A percentile compares a stretch with the other conserved stretches of the same genome.
Evolutionary conservation across 2,888 invertebrate species (phyloP).

Genomic region (Leucophenga montana): DNA sequence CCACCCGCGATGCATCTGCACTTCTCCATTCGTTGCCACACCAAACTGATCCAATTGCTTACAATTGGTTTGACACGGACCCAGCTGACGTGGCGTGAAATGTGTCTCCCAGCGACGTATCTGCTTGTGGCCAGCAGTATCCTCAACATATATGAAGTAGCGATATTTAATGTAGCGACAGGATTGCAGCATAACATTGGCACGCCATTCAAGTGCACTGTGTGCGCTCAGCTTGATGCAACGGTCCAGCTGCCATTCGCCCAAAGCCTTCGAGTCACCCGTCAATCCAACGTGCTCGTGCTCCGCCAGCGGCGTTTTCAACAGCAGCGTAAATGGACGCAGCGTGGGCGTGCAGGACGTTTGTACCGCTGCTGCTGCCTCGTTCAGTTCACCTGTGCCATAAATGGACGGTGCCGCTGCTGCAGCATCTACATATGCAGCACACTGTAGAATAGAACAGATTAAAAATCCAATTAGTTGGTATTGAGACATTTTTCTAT

Average conservation of each 20-base stretch:
- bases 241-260: constrained; percentile 81
- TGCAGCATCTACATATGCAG: constrained; percentile 56
- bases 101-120: constrained; percentile 70
- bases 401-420: constrained; percentile 34
- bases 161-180: constrained; percentile 74
- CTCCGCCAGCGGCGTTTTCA: constrained; percentile 74
- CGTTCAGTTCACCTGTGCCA: constrained; percentile 49
- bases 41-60: constrained; percentile 51
- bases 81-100: constrained; percentile 75
- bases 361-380: constrained; percentile 23
- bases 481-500: background rate
- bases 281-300: constrained; percentile 82
- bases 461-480: constrained; percentile 33
- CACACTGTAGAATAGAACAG: constrained; percentile 57
- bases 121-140: constrained; percentile 63
- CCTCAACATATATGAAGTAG: constrained; percentile 67
- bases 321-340: constrained; percentile 67
- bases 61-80: constrained; percentile 47
- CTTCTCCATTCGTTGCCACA: constrained; percentile 40
- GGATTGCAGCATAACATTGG: constrained; percentile 76
- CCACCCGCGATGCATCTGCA: constrained; percentile 86
- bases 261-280: constrained; percentile 80
- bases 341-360: constrained; percentile 50
- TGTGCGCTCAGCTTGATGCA: constrained; percentile 73
- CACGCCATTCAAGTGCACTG: constrained; percentile 76